phyloP scores from a whole-genome alignment of 2,113 vertebrate species.

The Calonectris borealis region DNA sequence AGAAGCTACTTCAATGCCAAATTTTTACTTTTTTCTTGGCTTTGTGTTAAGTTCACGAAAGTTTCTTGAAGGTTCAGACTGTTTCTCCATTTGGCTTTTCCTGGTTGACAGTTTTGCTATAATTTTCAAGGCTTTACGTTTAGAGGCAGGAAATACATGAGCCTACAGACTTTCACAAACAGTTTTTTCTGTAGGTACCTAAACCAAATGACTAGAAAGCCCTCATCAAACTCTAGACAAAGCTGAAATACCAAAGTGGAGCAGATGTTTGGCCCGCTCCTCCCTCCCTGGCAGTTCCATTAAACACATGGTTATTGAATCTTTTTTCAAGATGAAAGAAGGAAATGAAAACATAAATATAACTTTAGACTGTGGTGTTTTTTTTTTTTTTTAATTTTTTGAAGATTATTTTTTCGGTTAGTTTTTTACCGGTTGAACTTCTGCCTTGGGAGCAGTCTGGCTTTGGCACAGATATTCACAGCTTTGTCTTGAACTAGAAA shows the following conservation, averaged over 20 bases:
- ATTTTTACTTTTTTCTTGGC: neutral
- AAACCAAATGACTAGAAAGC: slow-evolving; percentile 4
- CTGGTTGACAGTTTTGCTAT: neutral
- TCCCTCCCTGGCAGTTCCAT: neutral
- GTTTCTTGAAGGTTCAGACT: neutral
- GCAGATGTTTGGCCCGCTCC: slow-evolving; percentile 6
- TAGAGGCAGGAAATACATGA: neutral
- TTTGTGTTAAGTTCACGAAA: neutral
- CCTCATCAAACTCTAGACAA: neutral
- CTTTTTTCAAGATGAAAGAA: neutral
- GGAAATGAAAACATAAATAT: slow-evolving; percentile 15
- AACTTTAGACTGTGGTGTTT: neutral
- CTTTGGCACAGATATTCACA: neutral
- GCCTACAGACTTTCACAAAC: neutral
- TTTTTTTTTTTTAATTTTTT: neutral
- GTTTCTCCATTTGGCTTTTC: neutral
- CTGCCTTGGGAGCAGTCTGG: neutral
- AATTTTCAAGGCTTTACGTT: neutral
- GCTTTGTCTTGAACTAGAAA: neutral
- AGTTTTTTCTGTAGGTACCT: neutral
- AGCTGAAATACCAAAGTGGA: slow-evolving; percentile 22
- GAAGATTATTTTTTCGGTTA: neutral
- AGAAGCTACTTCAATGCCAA: neutral
- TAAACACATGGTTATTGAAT: neutral
- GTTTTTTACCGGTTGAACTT: neutral